Evolutionary conservation across 2,113 vertebrate species (phyloP), one percentile per base, ranked within the genome.

Genomic region (Stictonetta naevosa): DNA sequence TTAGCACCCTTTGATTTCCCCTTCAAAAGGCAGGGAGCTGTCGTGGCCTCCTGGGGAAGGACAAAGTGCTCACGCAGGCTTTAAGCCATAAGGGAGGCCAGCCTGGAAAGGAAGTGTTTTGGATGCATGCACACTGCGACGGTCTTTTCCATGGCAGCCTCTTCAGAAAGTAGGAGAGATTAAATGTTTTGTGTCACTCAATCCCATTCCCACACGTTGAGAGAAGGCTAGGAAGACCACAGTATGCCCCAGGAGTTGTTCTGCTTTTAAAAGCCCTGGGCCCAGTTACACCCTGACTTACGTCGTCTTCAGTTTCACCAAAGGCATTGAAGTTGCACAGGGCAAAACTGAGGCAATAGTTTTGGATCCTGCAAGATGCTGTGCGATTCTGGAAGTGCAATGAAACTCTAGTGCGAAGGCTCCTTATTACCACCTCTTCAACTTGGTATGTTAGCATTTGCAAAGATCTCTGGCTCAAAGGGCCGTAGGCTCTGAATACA

Each of bases 1-100:
- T 79, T 72, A 50, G 67, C 81, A 87, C 36, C n/a, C 52, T 90
- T 42, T 36, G 67, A 38, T 38, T 60, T 76, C 74, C 52, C 26
- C 23, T 86, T 92, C 44, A 11, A 81, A 19, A 52, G 89, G 50
- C 83, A 93, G 73, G 83, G 82, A 90, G 73, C 63, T 84, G 53
- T 69, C 81, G 18, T 33, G 64, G 69, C 33, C 60, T 68, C 60
- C 12, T 25, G 63, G 66, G 87, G 55, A 92, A 84, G 92, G 53
- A 14, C 36, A 44, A 48, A 34, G 34, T 78, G 72, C 88, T 93
- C 84, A 34, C 29, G 48, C 26, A 86, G 50, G 40, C 72, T 89
- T 68, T 56, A 44, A 42, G 92, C 20, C 55, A 22, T 36, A 20
- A 63, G 17, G n/a, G 12, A 31, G 64, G 63, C 67, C 48, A 63